Conservation (phyloP, 2,797 vertebrate genomes). For the Iguana delicatissima region DNA sequence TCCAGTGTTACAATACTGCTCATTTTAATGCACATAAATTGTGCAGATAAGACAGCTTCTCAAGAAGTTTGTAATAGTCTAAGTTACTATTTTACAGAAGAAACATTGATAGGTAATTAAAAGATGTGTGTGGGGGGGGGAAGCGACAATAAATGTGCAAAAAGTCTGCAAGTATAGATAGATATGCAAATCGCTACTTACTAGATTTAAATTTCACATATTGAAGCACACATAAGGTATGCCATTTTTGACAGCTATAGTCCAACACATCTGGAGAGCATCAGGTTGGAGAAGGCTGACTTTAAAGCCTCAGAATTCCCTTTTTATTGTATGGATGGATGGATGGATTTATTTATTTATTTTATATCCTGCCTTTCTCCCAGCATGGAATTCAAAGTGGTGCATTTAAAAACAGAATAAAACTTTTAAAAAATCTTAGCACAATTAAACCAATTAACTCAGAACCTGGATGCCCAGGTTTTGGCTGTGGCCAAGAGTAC, state of each 20-base stretch:
- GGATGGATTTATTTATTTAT: too few species aligned
- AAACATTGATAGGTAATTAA: background rate
- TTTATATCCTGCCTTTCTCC: too few species aligned
- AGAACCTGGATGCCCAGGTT: too few species aligned
- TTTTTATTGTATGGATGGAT: too few species aligned
- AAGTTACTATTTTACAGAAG: background rate
- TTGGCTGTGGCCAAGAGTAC: too few species aligned
- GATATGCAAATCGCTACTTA: background rate
- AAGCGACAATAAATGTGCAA: background rate
- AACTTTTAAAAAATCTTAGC: too few species aligned
- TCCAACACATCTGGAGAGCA: too few species aligned
- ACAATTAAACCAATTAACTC: too few species aligned
- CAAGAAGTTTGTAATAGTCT: background rate
- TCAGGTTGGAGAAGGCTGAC: too few species aligned
- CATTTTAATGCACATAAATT: background rate
- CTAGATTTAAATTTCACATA: background rate
- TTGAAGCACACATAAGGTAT: background rate
- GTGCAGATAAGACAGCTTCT: background rate
- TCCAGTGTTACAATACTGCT: background rate
- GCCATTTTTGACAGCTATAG: background rate
- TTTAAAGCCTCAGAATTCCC: too few species aligned
- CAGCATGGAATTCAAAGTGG: too few species aligned
- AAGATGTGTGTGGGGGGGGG: background rate
- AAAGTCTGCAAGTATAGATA: background rate
- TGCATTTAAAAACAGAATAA: too few species aligned